Percentiles rank a stretch among this genome's conserved stretches.
Evolutionary conservation across 2,888 invertebrate species (phyloP).

Genomic region (Spisula subtruncata): DNA sequence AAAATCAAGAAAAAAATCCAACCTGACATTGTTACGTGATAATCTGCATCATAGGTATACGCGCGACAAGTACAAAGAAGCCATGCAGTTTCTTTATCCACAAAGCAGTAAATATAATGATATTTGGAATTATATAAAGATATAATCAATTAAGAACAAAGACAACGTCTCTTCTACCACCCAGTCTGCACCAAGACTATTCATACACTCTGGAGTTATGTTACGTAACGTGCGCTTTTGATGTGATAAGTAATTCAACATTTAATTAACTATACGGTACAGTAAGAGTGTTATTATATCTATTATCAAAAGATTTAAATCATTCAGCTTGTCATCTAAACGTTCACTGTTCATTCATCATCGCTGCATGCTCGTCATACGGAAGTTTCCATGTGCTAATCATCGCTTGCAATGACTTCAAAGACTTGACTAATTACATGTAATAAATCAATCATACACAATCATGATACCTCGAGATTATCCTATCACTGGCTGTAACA

Average conservation of each 20-base stretch:
- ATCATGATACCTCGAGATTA: slow-evolving; percentile 54
- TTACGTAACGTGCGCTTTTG: neutral
- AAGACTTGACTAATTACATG: slow-evolving; percentile 63
- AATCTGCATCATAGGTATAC: neutral
- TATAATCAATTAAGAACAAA: slow-evolving; percentile 17
- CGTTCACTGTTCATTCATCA: neutral
- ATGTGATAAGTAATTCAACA: neutral
- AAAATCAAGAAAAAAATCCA: neutral
- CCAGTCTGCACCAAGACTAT: neutral
- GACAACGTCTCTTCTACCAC: neutral
- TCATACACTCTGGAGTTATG: neutral
- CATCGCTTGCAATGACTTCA: slow-evolving; percentile 42
- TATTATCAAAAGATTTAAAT: neutral
- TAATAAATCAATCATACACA: slow-evolving; percentile 68
- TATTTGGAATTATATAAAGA: slow-evolving; percentile 16
- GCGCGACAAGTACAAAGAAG: slow-evolving; percentile 7
- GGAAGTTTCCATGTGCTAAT: slow-evolving; percentile 19
- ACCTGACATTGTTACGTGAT: neutral
- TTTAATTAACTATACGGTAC: neutral
- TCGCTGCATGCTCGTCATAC: slow-evolving; percentile 9
- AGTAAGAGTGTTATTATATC: neutral
- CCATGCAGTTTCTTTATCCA: neutral
- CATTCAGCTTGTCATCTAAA: slow-evolving; percentile 7
- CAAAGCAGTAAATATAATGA: neutral
- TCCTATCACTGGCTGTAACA: slow-evolving; percentile 48